Evolutionary conservation across 2,113 vertebrate genomes (phyloP).

Genomic region (Burhinus oedicnemus): DNA sequence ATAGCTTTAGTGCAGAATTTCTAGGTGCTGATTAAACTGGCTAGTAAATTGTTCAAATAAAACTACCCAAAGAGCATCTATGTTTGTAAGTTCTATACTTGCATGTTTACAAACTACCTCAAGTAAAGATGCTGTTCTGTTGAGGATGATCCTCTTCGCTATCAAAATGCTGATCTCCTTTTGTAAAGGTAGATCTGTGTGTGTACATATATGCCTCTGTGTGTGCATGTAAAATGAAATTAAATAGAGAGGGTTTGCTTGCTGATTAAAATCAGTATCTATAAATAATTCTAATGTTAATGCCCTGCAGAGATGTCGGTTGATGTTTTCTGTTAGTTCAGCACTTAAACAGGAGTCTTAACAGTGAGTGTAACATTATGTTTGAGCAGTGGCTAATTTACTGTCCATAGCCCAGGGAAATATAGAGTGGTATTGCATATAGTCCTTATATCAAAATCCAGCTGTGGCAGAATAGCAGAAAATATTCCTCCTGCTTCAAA

Average conservation of each 20-base stretch:
- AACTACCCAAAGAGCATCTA: fast-evolving
- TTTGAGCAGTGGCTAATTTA: neutral
- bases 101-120: fast-evolving
- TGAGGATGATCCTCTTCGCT: fast-evolving
- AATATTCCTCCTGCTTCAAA: neutral
- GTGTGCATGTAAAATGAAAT: neutral
- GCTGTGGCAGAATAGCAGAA: neutral
- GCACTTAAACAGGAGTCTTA: neutral
- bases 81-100: neutral
- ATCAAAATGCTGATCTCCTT: neutral
- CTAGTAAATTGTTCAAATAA: neutral
- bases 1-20: fast-evolving
- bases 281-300: neutral
- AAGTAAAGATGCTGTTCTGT: neutral
- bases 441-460: neutral
- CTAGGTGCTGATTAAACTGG: neutral
- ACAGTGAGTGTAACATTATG: fast-evolving
- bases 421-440: neutral
- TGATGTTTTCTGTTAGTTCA: neutral
- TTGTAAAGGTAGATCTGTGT: neutral
- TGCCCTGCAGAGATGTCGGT: neutral
- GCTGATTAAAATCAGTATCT: neutral
- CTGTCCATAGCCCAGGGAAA: fast-evolving
- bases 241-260: neutral
- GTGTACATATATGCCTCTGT: neutral